Evolutionary conservation across 2,888 invertebrate species (phyloP), one percentile per base, ranked within the genome.

Genomic region (Chesias legatella): DNA sequence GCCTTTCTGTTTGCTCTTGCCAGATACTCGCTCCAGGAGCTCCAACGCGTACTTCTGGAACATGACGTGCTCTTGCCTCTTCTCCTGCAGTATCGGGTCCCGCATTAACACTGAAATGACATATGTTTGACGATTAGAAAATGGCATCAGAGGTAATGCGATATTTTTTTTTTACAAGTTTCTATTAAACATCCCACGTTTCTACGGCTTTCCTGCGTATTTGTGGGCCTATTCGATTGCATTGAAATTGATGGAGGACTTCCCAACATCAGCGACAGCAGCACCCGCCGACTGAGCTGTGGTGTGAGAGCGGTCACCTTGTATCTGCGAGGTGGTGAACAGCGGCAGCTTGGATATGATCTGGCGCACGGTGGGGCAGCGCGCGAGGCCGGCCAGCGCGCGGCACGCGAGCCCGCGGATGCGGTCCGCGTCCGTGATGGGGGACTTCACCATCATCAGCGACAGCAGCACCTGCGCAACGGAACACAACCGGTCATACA

Each of bases 1-100:
- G 17, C 92, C 92, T 59, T 92, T 92, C 22, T 94, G 92, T 58
- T 95, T 95, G n/a, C 94, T 92, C 85, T 96, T 96, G 0, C 98
- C 98, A 1, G 96, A 95, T 0, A 98, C 94, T 0, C 95, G 89
- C 73, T 98, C 97, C 45, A 99, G 90, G 24, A 99, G 80, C 63
- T 97, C 95, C 7, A 96, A 80, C 0, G 98, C 98, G 73, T 97
- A 96, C 67, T 96, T 96, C 79, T 98, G 98, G 76, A 99, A 99
- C 78, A 94, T 93, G 0, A 97, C 95, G 79, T 99, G 99, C 63
- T 98, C 98, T 53, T 95, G 94, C 0, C 98, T 90, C 77, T 98
- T 98, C 79, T 99, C 99, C 83, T 98, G 98, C 0, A 98, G 89
- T 47, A 99, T 96, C 7, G 99, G 99, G 79, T 98, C 98, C 37